These are phyloP conservation scores for Psophia crepitans DNA, from an alignment of 2,113 vertebrate species.

Conservation along the genomic window DNA sequence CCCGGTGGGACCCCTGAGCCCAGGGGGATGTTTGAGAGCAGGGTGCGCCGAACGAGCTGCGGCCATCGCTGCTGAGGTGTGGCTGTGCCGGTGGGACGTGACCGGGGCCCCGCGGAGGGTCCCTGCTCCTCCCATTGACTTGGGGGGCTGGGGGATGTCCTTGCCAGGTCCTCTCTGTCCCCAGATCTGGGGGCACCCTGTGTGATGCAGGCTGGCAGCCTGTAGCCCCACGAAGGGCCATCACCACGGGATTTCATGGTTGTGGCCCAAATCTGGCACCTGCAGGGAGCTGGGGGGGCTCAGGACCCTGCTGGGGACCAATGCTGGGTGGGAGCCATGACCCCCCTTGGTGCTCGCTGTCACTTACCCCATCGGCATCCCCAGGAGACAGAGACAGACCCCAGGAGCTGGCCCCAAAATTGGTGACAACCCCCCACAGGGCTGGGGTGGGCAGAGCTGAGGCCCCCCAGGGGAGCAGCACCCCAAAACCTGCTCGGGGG, in stretches of 20 bases:
- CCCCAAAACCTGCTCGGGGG: not conserved
- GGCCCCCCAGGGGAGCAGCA: not conserved
- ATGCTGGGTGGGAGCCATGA: rapidly evolving
- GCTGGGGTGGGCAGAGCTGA: not conserved
- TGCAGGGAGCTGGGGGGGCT: rapidly evolving
- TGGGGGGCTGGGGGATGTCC: not conserved
- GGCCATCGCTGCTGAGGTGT: rapidly evolving
- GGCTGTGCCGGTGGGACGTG: not conserved
- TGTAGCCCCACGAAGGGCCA: not conserved
- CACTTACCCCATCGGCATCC: not conserved
- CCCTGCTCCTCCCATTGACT: rapidly evolving
- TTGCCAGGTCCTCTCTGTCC: not conserved
- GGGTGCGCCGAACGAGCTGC: rapidly evolving
- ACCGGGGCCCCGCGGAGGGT: rapidly evolving
- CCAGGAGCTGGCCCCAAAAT: rapidly evolving
- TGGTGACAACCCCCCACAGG: too few species aligned
- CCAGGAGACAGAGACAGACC: not conserved
- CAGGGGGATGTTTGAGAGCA: rapidly evolving
- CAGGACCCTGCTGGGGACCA: not conserved
- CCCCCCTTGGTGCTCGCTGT: not conserved
- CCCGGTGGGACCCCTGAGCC: rapidly evolving
- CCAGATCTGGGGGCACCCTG: not conserved
- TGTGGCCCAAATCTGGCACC: not conserved
- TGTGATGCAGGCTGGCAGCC: not conserved
- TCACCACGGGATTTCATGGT: rapidly evolving